Evolutionary conservation across 2,888 invertebrate genomes (phyloP), one percentile per base, ranked within the genome.

Genomic region (Lottia scabra): DNA sequence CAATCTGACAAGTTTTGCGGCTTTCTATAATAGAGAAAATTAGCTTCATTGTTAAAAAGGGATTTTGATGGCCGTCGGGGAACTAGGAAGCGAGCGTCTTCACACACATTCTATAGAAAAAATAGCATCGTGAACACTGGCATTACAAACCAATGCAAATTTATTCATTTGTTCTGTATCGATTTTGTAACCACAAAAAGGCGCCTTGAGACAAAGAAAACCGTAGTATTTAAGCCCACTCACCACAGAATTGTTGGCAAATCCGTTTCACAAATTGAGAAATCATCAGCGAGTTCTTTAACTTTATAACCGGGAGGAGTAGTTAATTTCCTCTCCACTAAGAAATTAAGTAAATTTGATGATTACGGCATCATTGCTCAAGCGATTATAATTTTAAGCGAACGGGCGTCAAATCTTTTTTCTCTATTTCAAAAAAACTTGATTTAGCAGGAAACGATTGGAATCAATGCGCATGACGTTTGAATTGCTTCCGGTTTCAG

Each of bases 261-360:
- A 56, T 56, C 56, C 56, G 56, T 23, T 56, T 56, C 23, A 56
- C 56, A 56, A 56, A 56, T 56, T 56, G 56, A 23, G 56, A 56
- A 56, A 56, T 13, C 12, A 56, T 56, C 56, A 12, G 19, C 23
- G 12, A 23, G 19, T 13, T 10, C 19, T 56, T 56, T 56, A 23
- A 23, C 56, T 23, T 56, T 56, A 23, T 56, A 19, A 56, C 56
- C 56, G 56, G 19, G 23, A 56, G 56, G 56, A 56, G 56, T 56
- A 23, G 23, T 56, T 56, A 56, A 56, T 56, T 56, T 56, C 56
- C 56, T 56, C 19, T 19, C 19, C 15, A 23, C 56, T 56, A 56
- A 56, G 56, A 56, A 56, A 56, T 56, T 56, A 56, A 56, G 56
- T 56, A 56, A 56, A 56, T 56, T 56, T 56, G 56, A 56, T 56